These are phyloP conservation scores for Tenebrio molitor DNA, from an alignment of 1,140 invertebrate species.

Conservation along the genomic window DNA sequence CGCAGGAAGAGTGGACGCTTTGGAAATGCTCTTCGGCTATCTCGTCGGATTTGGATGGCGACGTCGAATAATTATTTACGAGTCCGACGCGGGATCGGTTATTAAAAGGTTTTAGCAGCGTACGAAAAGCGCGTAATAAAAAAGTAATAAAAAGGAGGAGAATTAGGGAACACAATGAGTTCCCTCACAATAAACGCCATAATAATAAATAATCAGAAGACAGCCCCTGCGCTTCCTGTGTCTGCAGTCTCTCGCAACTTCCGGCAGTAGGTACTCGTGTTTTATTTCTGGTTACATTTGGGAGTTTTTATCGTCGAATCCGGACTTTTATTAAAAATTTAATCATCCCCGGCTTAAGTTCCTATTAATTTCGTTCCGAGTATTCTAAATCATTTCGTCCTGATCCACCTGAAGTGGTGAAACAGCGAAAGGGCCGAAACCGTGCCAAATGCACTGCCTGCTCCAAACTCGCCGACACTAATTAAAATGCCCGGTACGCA, in stretches of 20 bases:
- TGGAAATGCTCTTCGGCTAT: no score
- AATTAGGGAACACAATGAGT: slow-evolving; percentile 49
- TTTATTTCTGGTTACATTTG: slow-evolving; percentile 48
- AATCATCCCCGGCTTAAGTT: slow-evolving; percentile 46
- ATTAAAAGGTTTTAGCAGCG: slow-evolving; percentile 42
- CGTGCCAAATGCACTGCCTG: slow-evolving; percentile 51
- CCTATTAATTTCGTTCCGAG: slow-evolving; percentile 18
- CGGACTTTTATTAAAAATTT: slow-evolving; percentile 49
- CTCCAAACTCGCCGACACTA: slow-evolving; percentile 48
- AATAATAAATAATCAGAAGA: slow-evolving; percentile 54
- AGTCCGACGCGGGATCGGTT: slow-evolving; percentile 36
- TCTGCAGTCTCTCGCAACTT: slow-evolving; percentile 44
- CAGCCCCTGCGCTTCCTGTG: slow-evolving; percentile 49
- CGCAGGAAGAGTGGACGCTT: no score
- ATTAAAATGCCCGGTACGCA: slow-evolving; percentile 53
- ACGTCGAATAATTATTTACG: slow-evolving; percentile 31
- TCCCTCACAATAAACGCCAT: slow-evolving; percentile 47
- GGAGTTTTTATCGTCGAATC: slow-evolving; percentile 38
- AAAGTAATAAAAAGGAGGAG: slow-evolving; percentile 49
- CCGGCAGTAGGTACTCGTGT: slow-evolving; percentile 40
- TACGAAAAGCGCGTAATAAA: slow-evolving; percentile 46
- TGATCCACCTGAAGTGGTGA: slow-evolving; percentile 51
- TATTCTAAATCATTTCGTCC: slow-evolving; percentile 46
- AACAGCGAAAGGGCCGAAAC: slow-evolving; percentile 50
- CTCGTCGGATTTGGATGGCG: no score